Evolutionary conservation across 2,113 vertebrate genomes (phyloP).

Genomic region (Hirundichthys speculiger): DNA sequence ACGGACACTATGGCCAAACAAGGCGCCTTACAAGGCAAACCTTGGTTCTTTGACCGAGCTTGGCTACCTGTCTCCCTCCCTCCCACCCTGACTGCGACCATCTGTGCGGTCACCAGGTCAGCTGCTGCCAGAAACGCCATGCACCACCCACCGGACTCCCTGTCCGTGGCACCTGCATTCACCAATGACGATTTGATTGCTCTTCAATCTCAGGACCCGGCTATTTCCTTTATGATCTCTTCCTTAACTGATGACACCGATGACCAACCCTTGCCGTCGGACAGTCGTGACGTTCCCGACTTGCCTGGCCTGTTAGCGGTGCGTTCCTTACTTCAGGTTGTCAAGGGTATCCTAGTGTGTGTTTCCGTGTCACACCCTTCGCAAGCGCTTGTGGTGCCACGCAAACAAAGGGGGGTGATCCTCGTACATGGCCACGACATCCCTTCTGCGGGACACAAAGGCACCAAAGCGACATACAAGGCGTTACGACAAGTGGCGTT

Average conservation of each 20-base stretch:
- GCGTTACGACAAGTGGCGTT: background rate
- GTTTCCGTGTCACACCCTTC: background rate
- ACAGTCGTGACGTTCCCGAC: background rate
- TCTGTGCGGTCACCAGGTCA: too few relatives aligned
- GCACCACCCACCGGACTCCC: too few relatives aligned
- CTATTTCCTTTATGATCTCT: too few relatives aligned
- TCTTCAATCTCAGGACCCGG: too few relatives aligned
- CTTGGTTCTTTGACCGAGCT: too few relatives aligned
- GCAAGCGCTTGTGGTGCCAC: background rate
- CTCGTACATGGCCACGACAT: background rate
- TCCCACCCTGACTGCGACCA: too few relatives aligned
- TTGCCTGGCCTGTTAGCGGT: background rate
- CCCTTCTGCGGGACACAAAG: background rate
- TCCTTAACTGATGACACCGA: too few relatives aligned
- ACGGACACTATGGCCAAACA: background rate
- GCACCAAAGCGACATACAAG: background rate
- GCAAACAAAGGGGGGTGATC: background rate
- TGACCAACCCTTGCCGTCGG: background rate
- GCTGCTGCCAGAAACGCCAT: too few relatives aligned
- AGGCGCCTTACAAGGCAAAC: too few relatives aligned
- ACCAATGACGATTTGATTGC: too few relatives aligned
- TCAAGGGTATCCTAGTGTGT: background rate
- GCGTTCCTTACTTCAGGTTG: background rate
- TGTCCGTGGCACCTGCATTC: too few relatives aligned
- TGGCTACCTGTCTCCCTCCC: background rate